These are phyloP conservation scores for Zygothrica quintamaculata DNA, from an alignment of 2,888 invertebrate species.

Conservation along the genomic window DNA sequence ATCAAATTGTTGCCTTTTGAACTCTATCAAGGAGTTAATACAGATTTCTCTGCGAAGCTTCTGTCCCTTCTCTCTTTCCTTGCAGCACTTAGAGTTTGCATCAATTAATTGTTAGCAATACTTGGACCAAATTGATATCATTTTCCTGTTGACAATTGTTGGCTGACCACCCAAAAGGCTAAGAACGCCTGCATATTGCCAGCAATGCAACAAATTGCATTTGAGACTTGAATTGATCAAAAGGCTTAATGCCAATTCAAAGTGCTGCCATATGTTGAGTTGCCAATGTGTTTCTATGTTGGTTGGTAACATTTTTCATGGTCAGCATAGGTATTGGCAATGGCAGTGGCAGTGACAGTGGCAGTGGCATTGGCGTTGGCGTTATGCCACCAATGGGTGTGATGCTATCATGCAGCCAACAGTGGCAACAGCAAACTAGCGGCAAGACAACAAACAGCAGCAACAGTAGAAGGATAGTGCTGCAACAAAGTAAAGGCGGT, in stretches of 20 bases:
- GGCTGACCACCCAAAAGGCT: conserved; percentile 54
- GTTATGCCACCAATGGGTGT: conserved; percentile 14
- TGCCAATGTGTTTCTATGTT: conserved; percentile 2
- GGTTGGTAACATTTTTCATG: conserved; percentile 59
- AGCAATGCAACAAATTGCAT: conserved; percentile 65
- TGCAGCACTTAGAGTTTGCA: neutral
- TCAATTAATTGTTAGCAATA: neutral
- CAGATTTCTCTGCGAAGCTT: too few relatives aligned
- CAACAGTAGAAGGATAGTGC: neutral
- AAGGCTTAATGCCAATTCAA: conserved; percentile 56
- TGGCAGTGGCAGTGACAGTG: neutral
- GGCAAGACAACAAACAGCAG: conserved; percentile 22
- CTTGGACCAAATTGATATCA: neutral
- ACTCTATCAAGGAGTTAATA: too few relatives aligned
- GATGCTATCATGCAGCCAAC: conserved; percentile 39
- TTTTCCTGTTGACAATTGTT: conserved; percentile 11
- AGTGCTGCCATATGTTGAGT: conserved; percentile 43
- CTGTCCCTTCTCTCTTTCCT: neutral
- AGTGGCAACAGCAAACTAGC: conserved; percentile 25
- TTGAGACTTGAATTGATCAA: conserved; percentile 64
- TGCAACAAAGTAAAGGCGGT: conserved; percentile 38
- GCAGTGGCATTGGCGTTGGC: conserved; percentile 35
- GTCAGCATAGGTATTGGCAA: neutral
- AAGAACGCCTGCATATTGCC: too few relatives aligned
- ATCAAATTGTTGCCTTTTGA: too few relatives aligned